phyloP scores from a whole-genome alignment of 37 sponge, comb jelly and placozoan genomes.

The Lycopodina hypogea region DNA sequence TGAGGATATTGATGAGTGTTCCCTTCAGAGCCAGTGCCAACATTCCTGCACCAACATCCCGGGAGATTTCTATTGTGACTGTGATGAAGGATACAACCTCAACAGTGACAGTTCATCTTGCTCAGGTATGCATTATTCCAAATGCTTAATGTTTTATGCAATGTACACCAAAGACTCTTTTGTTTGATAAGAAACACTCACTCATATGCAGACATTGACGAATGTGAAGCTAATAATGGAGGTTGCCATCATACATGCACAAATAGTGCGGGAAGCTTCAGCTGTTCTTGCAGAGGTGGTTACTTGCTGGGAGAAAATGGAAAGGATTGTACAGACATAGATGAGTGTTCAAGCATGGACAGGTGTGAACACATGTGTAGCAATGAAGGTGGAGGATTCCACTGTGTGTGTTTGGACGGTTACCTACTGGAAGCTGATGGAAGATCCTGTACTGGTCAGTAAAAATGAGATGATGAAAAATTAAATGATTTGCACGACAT shows the following conservation, averaged over 20 bases:
- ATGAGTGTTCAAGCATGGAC: neutral
- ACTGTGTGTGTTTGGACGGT: neutral
- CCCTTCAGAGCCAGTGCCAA: slow-evolving; percentile 2
- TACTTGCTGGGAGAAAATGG: slow-evolving; percentile 2
- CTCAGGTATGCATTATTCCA: slow-evolving; percentile 6
- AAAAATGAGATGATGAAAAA: no score
- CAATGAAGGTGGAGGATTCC: neutral
- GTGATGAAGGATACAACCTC: slow-evolving; percentile 15
- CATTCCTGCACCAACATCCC: slow-evolving; percentile 13
- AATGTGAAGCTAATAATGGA: slow-evolving; percentile 24
- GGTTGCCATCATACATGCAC: slow-evolving; percentile 41
- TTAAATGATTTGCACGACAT: no score
- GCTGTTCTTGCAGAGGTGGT: slow-evolving; percentile 28
- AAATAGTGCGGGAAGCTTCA: slow-evolving; percentile 22
- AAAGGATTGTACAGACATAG: neutral
- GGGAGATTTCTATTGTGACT: slow-evolving; percentile 12
- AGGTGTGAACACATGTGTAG: neutral
- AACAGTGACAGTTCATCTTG: slow-evolving; percentile 2
- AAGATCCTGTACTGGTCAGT: slow-evolving; percentile 1
- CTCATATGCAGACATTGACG: neutral
- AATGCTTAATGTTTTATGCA: neutral
- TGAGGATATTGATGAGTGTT: slow-evolving; percentile 6
- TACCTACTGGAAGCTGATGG: neutral
- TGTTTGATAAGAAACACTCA: no score
- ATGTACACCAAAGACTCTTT: no score